Conservation (phyloP, 2,113 vertebrate genomes). For the Heterocephalus glaber region DNA sequence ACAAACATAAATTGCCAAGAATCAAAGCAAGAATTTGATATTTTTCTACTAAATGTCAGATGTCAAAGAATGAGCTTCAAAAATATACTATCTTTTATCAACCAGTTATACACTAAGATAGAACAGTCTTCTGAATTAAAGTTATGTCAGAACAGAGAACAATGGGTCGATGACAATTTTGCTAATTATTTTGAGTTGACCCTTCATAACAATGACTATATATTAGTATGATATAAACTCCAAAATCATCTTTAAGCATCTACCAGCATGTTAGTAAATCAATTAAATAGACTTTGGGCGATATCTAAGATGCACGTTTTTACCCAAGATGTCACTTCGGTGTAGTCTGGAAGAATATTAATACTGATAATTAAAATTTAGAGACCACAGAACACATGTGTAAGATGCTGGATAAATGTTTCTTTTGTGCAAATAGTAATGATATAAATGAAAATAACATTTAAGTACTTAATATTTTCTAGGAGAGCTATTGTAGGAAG, state of each 20-base stretch:
- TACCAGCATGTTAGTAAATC: neutral
- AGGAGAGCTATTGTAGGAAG: neutral
- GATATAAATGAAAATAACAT: neutral
- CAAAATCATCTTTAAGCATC: neutral
- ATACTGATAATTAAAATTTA: neutral
- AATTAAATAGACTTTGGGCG: neutral
- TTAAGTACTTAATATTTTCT: neutral
- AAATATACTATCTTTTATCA: neutral
- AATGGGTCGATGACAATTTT: neutral
- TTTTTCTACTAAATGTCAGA: neutral
- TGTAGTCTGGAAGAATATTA: slow-evolving; percentile 8
- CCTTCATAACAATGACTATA: neutral
- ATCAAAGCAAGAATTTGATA: neutral
- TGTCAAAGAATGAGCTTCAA: neutral
- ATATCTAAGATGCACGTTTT: neutral
- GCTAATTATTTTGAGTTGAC: neutral
- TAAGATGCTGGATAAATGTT: neutral
- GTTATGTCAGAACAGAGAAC: neutral
- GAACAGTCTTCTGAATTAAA: neutral
- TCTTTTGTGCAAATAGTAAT: neutral
- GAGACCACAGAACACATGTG: neutral
- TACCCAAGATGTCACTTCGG: neutral
- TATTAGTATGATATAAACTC: neutral
- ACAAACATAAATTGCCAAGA: neutral
- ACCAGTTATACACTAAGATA: neutral